Evolutionary conservation across 37 sponge, comb jelly and placozoan species (phyloP).

Genomic region (Oopsacas minuta): DNA sequence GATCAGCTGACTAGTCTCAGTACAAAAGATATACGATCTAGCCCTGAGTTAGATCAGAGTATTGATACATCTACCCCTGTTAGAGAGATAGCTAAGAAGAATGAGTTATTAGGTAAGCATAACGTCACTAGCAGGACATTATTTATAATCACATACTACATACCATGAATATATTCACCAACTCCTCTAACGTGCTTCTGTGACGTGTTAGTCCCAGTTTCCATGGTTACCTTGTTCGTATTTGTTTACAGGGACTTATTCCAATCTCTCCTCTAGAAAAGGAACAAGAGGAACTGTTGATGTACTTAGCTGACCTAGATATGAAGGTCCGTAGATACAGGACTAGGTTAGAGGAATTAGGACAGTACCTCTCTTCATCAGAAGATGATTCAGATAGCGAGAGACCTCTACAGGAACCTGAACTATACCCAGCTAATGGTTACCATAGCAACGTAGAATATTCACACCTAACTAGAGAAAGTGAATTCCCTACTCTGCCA

Average conservation of each 20-base stretch:
- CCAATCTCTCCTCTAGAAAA: background rate
- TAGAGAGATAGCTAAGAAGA: background rate
- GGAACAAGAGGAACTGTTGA: constrained; percentile 11
- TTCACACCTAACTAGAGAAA: no score
- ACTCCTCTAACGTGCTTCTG: no score
- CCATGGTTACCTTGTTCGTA: no score
- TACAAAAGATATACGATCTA: background rate
- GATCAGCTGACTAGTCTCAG: background rate
- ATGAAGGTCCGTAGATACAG: background rate
- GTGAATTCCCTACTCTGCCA: no score
- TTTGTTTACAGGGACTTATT: no score
- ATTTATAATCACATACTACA: no score
- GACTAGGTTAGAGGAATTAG: background rate
- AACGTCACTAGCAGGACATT: no score
- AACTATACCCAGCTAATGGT: background rate
- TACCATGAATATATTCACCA: no score
- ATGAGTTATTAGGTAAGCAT: background rate
- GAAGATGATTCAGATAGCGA: background rate
- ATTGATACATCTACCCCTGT: background rate
- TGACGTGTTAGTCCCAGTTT: no score
- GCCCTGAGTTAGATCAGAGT: background rate
- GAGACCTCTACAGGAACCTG: background rate
- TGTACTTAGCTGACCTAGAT: constrained; percentile 6
- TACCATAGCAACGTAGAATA: background rate
- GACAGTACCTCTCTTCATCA: background rate